phyloP scores from a whole-genome alignment of 2,113 vertebrate genomes.

The Centropristis striata region DNA sequence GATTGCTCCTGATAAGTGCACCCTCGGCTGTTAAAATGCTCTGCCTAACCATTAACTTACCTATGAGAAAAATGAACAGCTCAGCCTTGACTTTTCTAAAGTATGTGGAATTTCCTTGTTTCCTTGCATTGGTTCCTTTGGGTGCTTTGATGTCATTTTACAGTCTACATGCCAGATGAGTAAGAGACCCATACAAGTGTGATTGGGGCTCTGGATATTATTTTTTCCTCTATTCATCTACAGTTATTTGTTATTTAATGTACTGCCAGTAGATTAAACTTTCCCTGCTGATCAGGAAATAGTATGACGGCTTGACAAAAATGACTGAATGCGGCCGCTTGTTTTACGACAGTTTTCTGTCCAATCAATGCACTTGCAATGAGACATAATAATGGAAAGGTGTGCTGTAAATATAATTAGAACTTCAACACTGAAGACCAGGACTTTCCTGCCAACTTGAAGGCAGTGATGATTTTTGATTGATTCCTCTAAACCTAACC shows the following conservation, averaged over 20 bases:
- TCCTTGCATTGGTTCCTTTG: not conserved
- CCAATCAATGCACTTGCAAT: not conserved
- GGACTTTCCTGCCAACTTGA: not conserved
- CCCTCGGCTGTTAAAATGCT: not conserved
- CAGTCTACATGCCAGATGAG: not conserved
- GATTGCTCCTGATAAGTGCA: conserved; percentile 13
- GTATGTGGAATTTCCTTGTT: not conserved
- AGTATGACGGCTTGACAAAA: not conserved
- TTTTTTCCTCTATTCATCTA: conserved; percentile 2
- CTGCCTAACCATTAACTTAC: conserved; percentile 13
- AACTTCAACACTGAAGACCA: not conserved
- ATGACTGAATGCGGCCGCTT: not conserved
- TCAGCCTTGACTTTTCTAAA: not conserved
- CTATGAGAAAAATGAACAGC: not conserved
- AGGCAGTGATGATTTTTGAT: not conserved
- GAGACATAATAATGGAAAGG: not conserved
- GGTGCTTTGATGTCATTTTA: not conserved
- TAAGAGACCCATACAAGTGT: not conserved
- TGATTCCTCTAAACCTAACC: not conserved
- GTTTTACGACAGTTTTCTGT: not conserved
- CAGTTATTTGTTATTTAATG: conserved; percentile 5
- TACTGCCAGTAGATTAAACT: not conserved
- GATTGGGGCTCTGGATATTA: not conserved
- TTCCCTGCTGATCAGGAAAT: not conserved
- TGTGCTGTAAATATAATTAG: not conserved